Evolutionary conservation across 1,140 invertebrate genomes (phyloP).

Genomic region (Drosophila pandora): DNA sequence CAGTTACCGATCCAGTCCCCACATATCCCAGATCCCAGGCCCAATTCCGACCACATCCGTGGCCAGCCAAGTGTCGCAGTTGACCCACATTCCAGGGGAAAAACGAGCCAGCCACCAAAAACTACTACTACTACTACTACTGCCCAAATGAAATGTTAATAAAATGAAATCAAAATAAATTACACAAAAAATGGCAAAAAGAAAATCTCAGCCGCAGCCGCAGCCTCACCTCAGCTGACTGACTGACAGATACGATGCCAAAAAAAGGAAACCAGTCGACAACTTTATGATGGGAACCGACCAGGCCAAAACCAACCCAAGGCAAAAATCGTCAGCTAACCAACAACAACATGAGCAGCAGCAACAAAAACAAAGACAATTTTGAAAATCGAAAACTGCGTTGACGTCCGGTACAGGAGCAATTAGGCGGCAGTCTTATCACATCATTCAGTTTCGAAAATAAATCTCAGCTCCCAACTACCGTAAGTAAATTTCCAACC

Average conservation of each 20-base stretch:
- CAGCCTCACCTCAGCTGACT: conserved; percentile 35
- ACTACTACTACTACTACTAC: conserved; percentile 9
- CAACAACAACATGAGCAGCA: conserved; percentile 10
- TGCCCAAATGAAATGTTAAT: conserved; percentile 69
- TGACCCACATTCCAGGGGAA: conserved; percentile 70
- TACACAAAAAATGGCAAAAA: conserved; percentile 69
- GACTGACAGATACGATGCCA: conserved; percentile 71
- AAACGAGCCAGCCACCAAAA: background rate
- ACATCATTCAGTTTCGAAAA: conserved; percentile 57
- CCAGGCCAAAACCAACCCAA: conserved; percentile 22
- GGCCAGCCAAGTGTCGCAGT: conserved; percentile 64
- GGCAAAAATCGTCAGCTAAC: conserved; percentile 16
- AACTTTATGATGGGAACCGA: conserved; percentile 73
- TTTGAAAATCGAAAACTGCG: conserved; percentile 70
- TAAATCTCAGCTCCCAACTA: conserved; percentile 62
- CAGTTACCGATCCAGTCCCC: conserved; percentile 21
- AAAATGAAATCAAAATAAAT: conserved; percentile 59
- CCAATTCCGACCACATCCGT: conserved; percentile 29
- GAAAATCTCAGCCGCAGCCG: conserved; percentile 61
- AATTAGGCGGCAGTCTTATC: conserved; percentile 68
- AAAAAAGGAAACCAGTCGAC: conserved; percentile 80
- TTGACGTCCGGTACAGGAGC: conserved; percentile 71
- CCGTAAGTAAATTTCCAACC: conserved; percentile 26
- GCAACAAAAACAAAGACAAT: conserved; percentile 25
- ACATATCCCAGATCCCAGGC: conserved; percentile 7